Evolutionary conservation across 1,140 invertebrate species (phyloP), one percentile per base, ranked within the genome.

Genomic region (Drosophila tristis): DNA sequence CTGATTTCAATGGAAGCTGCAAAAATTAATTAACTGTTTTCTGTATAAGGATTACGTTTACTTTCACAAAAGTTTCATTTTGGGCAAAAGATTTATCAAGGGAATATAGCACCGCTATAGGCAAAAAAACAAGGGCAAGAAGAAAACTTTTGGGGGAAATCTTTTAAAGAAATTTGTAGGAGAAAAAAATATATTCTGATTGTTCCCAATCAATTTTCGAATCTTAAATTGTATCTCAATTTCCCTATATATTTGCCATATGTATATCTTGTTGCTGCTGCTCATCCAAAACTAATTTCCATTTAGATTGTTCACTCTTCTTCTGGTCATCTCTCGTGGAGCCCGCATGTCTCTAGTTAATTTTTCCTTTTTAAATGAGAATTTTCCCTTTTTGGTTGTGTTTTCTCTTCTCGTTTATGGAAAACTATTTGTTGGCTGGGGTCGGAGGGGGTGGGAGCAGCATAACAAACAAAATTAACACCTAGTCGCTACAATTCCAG

Each of bases 401-500:
- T 74, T 71, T 67, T 64, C 16, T 55, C 56, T 48, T 62, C 54
- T 64, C 48, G 50, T 2, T 29, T 45, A 55, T 70, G 61, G 31
- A 35, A 35, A 78, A 63, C 59, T 74, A 54, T 86, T 81, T 87
- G 78, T 74, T 81, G 62, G 61, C 63, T 9, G 35, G 45, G 39
- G 15, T 23, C 23, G 29, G 51, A 15, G 23, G 42, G 51, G 15
- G 16, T 57, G 48, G 29, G 47, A 23, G 50, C 16, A 39, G 45
- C 44, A 66, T 59, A 72, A 76, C 74, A 86, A 75, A 78, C 67
- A 67, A 74, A 90, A 89, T 89, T 89, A 84, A 89, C 84, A 89
- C 80, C 76, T 89, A 84, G 76, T 80, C 73, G 84, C 76, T 64
- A 89, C 73, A 84, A 74, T 89, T 89, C 84, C 72, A 84, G 79